Percentiles rank a stretch among this genome's conserved stretches.
Conservation (phyloP, 1,140 invertebrate species). For the Drosophila virilis region DNA sequence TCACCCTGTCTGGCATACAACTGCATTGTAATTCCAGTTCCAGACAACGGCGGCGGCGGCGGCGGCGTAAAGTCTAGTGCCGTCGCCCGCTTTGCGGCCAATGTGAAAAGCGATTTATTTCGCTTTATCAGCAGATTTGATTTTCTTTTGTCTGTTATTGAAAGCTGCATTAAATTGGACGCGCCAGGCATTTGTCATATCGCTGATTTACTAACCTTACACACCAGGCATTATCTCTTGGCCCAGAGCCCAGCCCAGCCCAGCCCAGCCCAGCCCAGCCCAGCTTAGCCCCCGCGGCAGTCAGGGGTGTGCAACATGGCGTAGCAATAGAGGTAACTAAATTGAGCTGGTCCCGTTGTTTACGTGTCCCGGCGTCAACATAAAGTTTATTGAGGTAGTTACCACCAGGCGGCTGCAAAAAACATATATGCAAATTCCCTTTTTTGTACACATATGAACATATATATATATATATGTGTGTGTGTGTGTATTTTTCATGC, state of each 20-base stretch:
- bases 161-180: conserved; percentile 52
- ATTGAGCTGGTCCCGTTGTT: conserved; percentile 35
- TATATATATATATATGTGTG: too few relatives aligned
- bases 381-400: conserved; percentile 80
- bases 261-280: neutral
- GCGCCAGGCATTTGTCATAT: conserved; percentile 69
- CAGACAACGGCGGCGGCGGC: conserved; percentile 15
- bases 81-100: conserved; percentile 16
- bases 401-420: conserved; percentile 45
- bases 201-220: conserved; percentile 78
- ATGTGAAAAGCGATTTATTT: conserved; percentile 74
- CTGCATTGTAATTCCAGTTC: conserved; percentile 43
- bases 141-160: conserved; percentile 55
- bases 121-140: conserved; percentile 74
- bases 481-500: neutral
- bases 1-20: conserved; percentile 23
- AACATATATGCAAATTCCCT: conserved; percentile 52
- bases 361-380: conserved; percentile 68
- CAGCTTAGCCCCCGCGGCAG: neutral
- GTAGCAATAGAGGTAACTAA: conserved; percentile 30
- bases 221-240: conserved; percentile 71
- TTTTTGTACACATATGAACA: conserved; percentile 2
- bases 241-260: conserved; percentile 6
- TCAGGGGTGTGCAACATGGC: conserved; percentile 34
- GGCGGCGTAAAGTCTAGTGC: conserved; percentile 64